Evolutionary conservation across 2,888 invertebrate species (phyloP), one percentile per base, ranked within the genome.

Genomic region (Callimorpha dominula): DNA sequence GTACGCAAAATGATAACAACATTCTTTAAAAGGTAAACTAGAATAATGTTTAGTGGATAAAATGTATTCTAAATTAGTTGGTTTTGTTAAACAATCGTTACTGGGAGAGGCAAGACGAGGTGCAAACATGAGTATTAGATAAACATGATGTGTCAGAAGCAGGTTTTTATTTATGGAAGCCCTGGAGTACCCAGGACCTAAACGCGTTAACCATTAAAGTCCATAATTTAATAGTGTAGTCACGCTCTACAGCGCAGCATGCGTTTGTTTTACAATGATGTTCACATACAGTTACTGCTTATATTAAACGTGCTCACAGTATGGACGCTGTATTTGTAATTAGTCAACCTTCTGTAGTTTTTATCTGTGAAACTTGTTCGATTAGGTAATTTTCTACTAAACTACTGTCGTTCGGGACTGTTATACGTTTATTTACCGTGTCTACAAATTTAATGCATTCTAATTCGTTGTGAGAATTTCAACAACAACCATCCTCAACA

Each of bases 231-330:
- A 92, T 87, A 93, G 89, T 87, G 73, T 79, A 88, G 91, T 94
- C 94, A 94, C 94, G 93, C 87, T 82, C 76, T 80, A 79, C 79
- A 78, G 84, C 69, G 72, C 77, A 71, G 87, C 89, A 87, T 92
- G 90, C 92, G 88, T 89, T 87, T 88, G 89, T 89, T 91, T 90
- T 89, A 89, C 90, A 88, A 92, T 91, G 91, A 90, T 89, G 89
- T 90, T 90, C 91, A 90, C 90, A 91, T 88, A 89, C 85, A 79
- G 82, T 83, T 81, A 79, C 84, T 79, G 78, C 75, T 83, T 86
- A 84, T 87, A 88, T 90, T 87, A 88, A 86, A 87, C 88, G 85
- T 86, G 86, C 81, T 78, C 77, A 74, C 84, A 77, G 76, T 89
- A 86, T 85, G 85, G 80, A 82, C 85, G 78, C 85, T 89, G 89